Base-by-base conservation (phyloP, 2,797 vertebrate genomes). In the Brachymystax lenok region DNA sequence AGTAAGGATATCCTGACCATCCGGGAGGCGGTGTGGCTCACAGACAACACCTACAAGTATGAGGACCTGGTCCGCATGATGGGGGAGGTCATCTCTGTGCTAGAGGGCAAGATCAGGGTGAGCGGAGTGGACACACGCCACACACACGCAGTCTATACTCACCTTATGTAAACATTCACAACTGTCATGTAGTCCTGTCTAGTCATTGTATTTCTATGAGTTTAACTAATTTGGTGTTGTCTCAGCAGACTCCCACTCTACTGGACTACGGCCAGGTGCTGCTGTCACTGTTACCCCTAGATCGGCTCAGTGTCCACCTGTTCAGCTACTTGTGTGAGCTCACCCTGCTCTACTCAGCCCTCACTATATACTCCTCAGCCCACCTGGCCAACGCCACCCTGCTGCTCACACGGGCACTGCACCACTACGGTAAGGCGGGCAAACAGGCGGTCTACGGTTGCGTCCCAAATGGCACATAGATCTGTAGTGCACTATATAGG, bases 11-110 rank as follows among this genome's bases (percentile, higher is more conserved):
- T 99, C 83, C 86, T 99, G 87, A 99, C 98, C 0, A 99, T 99
- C 75, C 93, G 98, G 0, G 98, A 99, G 91, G 98, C 98, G 0
- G 98, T 99, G 64, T 99, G 98, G 98, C 95, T 99, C 74, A 99
- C 98, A 0, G 98, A 99, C 92, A 99, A 99, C 92, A 98, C 98
- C 0, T 99, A 99, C 89, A 98, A 98, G 85, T 99, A 99, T 1
- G 98, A 99, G 77, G 98, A 99, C 86, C 84, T 99, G 83, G 98
- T 99, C 52, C 94, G 98, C 76, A 99, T 99, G 97, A 99, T 99
- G 98, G 98, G 98, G 0, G 98, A 99, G 85, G 95, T 99, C 0
- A 93, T 98, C 77, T 95, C 98, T 30, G 96, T 97, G 56, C 92
- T 99, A 72, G 94, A 95, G 76, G 98, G 98, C 50, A 98, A 93